Conservation (phyloP, 2,113 vertebrate genomes). For the Paratilapia polleni region DNA sequence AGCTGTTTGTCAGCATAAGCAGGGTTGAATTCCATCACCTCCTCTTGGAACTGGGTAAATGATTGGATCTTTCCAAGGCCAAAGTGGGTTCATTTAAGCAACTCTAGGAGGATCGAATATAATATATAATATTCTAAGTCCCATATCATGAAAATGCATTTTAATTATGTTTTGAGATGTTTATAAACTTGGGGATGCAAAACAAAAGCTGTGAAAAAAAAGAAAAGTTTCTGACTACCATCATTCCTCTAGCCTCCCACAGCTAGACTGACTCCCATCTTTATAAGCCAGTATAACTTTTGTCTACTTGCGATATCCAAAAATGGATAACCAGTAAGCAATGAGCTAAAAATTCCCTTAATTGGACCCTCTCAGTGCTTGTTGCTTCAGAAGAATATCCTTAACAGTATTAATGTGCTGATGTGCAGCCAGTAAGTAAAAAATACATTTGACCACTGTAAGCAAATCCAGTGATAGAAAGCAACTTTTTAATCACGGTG, state of each 20-base stretch:
- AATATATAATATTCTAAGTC: not conserved
- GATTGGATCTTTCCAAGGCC: not conserved
- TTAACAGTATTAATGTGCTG: not conserved
- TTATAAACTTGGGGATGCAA: not conserved
- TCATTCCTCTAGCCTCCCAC: not conserved
- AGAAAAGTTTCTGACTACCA: not conserved
- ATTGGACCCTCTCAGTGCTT: not conserved
- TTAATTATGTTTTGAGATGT: constrained; percentile 3
- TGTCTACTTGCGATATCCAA: not conserved
- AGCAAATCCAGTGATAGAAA: not conserved
- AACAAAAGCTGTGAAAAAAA: not conserved
- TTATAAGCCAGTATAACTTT: not conserved
- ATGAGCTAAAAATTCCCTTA: not conserved
- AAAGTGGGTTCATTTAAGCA: not conserved
- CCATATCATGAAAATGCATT: not conserved
- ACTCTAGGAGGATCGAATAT: not conserved
- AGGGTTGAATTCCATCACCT: not conserved
- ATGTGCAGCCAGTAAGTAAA: not conserved
- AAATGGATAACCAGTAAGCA: not conserved
- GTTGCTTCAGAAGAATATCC: not conserved
- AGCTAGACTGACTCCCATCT: not conserved
- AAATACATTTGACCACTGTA: not conserved
- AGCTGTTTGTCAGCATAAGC: constrained; percentile 5
- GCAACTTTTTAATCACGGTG: not conserved
- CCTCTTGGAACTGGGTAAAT: not conserved